Base-by-base conservation (phyloP, 1,140 invertebrate genomes). In the Drosophila pandora region DNA sequence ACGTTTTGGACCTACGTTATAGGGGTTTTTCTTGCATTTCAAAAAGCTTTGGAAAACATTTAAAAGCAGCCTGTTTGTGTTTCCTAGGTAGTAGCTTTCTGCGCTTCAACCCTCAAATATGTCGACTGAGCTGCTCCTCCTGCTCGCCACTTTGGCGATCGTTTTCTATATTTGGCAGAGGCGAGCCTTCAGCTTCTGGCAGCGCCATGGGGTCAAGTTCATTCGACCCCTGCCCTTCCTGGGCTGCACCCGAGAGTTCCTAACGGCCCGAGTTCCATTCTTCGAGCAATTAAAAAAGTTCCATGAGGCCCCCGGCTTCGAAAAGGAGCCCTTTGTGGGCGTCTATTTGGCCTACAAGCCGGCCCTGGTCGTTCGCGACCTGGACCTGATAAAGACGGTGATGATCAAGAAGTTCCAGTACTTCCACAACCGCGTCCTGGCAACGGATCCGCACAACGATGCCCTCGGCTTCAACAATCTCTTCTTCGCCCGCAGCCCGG, bases 331-430 rank as follows among this genome's bases (percentile, higher is more conserved):
- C 0, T 41, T 78, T 4, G 59, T 93, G n/a, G 92, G 92, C 0
- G 74, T 93, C 8, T 92, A 91, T 59, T 59, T 92, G 47, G 62
- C 92, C 2, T 70, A 90, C 48, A 74, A 85, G 10, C 93, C 94
- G 0, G 79, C 72, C 0, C 22, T 94, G 4, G 59, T 94, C 0
- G 58, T 94, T 0, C 88, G 91, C 10, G 93, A 94, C 82, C 88
- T 92, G 1, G 92, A 93, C 3, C 57, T 94, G 2, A 82, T 94
- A 7, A 93, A 93, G 56, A 71, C 82, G 21, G 91, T 94, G 30
- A 69, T 94, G 25, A 88, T 94, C 2, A 93, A 93, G 60, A 93
- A 93, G 62, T 93, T 93, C 41, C 90, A 90, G 23, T 74, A 73
- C 28, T 91, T 91, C 30, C 67, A 60, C 21, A 90, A 91, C 70